Base-by-base conservation (phyloP, 2,888 invertebrate species). In the Cantharis rufa region DNA sequence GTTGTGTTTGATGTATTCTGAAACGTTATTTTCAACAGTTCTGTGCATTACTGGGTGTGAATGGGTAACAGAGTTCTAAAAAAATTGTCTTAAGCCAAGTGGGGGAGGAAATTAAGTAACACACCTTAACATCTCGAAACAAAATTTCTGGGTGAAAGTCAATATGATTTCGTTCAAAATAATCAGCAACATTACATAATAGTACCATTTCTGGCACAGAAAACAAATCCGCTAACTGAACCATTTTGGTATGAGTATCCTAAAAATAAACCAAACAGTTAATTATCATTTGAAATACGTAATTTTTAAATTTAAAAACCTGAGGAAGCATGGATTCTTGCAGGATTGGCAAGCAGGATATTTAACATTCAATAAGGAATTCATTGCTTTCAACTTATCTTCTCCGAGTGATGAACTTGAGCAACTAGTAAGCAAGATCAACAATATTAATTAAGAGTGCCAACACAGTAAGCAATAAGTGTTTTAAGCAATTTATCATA, bases 201-300 rank as follows among this genome's bases (percentile, higher is more conserved):
- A 99, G 89, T 81, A 96, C 94, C 94, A 98, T 97, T 91, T 98
- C 98, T 27, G 99, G 98, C 66, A 98, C 95, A 9, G 98, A 98
- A 89, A 99, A 99, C 73, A 98, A 89, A 90, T 99, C 99, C 5
- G 98, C 97, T 82, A 99, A 89, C 87, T 99, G 98, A 15, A 97
- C 94, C 97, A 99, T 97, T 88, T 93, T 93, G 1, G 92, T 90
- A 82, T 91, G 89, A 78, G 89, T 89, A 76, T 91, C 89, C 91
- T 92, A 89, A 81, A 87, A 87, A 71, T 18, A 74, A 66, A 68
- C 70, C 16, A 73, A n/a, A 13, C 2, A 3, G 28, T 28, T 10
- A 32, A 28, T 3, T 28, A 10, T 32, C 32, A 32, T 32, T 13
- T 13, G 32, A 32, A 32, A 32, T 32, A 24, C 13, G 13, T 3